Evolutionary conservation across 2,888 invertebrate species (phyloP), one percentile per base, ranked within the genome.

Genomic region (Diaprepes abbreviatus): DNA sequence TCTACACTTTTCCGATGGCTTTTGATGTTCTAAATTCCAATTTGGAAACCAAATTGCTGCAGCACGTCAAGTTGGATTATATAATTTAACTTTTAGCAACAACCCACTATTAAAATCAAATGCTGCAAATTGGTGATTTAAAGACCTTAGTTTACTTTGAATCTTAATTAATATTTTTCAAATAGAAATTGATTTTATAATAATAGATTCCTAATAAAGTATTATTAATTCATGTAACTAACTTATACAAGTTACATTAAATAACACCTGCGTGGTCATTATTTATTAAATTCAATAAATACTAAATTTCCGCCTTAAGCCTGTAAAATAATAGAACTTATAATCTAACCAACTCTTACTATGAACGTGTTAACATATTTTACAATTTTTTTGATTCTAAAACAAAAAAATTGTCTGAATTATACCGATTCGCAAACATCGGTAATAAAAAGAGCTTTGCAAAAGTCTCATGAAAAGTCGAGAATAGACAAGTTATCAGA

Each of bases 381-480:
- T 6, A n/a, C 50, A 24, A 16, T 57, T 57, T 50, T 55, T 9
- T 21, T 63, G 4, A 14, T 63, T 48, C 19, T 58, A 2, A 45
- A 33, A 58, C 24, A 19, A n/a, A 35, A 6, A 45, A 9, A 19
- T 12, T 7, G 38, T 48, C 28, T 28, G 1, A 14, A 31, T 31
- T 50, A 9, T 9, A 5, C 28, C 2, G 28, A 50, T 9, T 28
- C 16, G 1, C 14, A 28, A 9, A 14, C 16, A 16, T 24, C 31
- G 12, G 19, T 67, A 3, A 36, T 16, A 4, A 82, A 81, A 73
- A 74, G 84, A 52, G 83, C 84, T 7, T 74, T 84, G 38, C 83
- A 84, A 75, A 81, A 79, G 71, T 79, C 80, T 2, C 84, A 84
- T 72, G 84, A 84, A 76, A 82, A 82, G 74, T 76, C 83, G 0